Evolutionary conservation across 2,113 vertebrate species (phyloP).

Genomic region (Atlantisia rogersi): DNA sequence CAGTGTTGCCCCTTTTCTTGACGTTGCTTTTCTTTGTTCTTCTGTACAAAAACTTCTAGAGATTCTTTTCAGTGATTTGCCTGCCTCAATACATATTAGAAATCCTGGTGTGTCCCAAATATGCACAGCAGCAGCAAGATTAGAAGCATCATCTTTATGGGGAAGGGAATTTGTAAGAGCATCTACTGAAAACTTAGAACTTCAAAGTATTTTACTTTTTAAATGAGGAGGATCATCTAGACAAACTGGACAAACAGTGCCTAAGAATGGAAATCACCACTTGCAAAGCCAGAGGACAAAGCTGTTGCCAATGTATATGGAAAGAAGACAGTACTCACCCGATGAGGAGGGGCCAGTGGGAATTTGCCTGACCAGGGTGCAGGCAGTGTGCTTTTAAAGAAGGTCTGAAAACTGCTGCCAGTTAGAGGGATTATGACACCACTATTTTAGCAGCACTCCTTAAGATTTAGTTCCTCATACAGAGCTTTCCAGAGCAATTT

Average conservation of each 20-base stretch:
- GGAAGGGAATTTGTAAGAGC: background rate
- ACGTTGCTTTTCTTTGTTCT: background rate
- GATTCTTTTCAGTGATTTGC: background rate
- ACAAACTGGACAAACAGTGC: background rate
- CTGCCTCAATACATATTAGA: background rate
- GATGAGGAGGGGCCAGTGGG: accelerated
- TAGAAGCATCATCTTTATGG: background rate
- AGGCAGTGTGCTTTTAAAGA: background rate
- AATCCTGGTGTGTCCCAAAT: background rate
- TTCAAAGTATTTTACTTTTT: background rate
- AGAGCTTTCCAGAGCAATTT: background rate
- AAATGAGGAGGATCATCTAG: background rate
- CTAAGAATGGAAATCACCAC: background rate
- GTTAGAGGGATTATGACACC: background rate
- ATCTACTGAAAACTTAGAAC: background rate
- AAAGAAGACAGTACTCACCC: background rate
- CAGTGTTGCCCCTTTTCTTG: background rate
- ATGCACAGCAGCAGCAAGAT: background rate
- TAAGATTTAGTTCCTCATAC: background rate
- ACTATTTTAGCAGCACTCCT: background rate
- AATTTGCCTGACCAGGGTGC: background rate
- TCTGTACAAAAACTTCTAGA: background rate
- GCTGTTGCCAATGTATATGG: background rate
- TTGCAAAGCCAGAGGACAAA: background rate
- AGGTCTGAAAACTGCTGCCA: background rate